Evolutionary conservation across 2,888 invertebrate species (phyloP).

Genomic region (Campoplex capitator): DNA sequence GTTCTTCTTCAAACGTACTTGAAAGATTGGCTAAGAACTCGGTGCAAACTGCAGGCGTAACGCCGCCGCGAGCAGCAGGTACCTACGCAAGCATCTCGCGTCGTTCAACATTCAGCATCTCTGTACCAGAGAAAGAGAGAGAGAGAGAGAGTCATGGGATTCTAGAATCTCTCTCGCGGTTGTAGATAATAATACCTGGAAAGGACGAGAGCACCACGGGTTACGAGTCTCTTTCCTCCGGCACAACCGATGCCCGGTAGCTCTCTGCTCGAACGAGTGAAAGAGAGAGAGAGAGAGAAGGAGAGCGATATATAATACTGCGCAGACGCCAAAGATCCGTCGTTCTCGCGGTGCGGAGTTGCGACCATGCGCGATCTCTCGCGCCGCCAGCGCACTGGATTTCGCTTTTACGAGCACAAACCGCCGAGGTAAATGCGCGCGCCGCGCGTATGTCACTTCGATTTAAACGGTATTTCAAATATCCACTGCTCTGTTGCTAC

Average conservation of each 20-base stretch:
- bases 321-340: slow-evolving; percentile 20
- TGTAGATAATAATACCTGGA: slow-evolving; percentile 76
- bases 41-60: not conserved
- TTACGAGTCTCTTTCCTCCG: slow-evolving; percentile 71
- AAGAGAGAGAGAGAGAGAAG: not conserved
- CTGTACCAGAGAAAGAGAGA: not conserved
- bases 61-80: not conserved
- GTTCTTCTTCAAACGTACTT: slow-evolving; percentile 1
- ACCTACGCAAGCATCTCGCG: slow-evolving; percentile 30
- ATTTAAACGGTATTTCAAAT: slow-evolving; percentile 69
- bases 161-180: slow-evolving; percentile 68
- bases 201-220: slow-evolving; percentile 65
- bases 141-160: slow-evolving; percentile 45
- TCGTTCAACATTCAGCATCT: slow-evolving; percentile 14
- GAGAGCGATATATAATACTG: not conserved
- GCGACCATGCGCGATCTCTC: slow-evolving; percentile 15
- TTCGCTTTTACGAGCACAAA: slow-evolving; percentile 54
- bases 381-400: slow-evolving; percentile 45
- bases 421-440: slow-evolving; percentile 36
- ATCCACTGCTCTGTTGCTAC: slow-evolving; percentile 51
- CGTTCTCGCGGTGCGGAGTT: not conserved
- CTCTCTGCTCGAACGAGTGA: slow-evolving; percentile 16
- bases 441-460: slow-evolving; percentile 61
- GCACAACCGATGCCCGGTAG: slow-evolving; percentile 58
- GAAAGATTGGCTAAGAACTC: slow-evolving; percentile 19